Evolutionary conservation across 2,797 vertebrate species (phyloP), one percentile per base, ranked within the genome.

Genomic region (Onychomys torridus): DNA sequence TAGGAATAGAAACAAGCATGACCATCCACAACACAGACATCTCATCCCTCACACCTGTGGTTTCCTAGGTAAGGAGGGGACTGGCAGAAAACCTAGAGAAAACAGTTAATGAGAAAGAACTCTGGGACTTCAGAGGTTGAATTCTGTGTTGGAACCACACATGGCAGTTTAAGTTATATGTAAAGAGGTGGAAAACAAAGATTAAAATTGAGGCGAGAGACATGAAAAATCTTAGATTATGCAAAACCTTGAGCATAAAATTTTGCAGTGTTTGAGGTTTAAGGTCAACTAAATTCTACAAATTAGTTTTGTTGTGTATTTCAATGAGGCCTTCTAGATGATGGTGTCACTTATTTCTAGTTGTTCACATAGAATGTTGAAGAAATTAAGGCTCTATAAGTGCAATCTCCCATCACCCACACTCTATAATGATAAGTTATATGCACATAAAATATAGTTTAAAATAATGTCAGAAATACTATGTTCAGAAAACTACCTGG

Each of bases 1-100:
- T 76, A 95, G 23, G 92, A 97, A 97, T 43, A 86, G 89, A 90
- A 85, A 55, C 65, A 77, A 87, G 86, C 49, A 34, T 55, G 86
- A 32, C 6, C 17, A 59, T 34, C n/a, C 37, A 57, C 55, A 82
- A 71, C 25, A 91, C 52, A 95, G 97, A 49, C 0, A 43, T 17
- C 37, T 55, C 34, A 52, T 88, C 23, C 79, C 29, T 96, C 84
- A 96, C 19, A 90, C 25, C 16, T 93, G 2, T 71, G 40, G 63
- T n/a, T 95, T 92, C 94, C 61, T 19, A 6, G 32, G 63, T 89
- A 88, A 90, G 1, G 37, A 16, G 32, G 11, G 71, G 59, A 10
- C 27, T 63, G 69, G 19, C 6, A 29, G 10, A 40, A 32, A 14
- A 3, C 73, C 32, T 5, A 2, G 5, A 17, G 6, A 37, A 1